These are phyloP conservation scores for Microctenopoma lineatum DNA, from an alignment of 2,797 vertebrate genomes.

Conservation along the genomic window DNA sequence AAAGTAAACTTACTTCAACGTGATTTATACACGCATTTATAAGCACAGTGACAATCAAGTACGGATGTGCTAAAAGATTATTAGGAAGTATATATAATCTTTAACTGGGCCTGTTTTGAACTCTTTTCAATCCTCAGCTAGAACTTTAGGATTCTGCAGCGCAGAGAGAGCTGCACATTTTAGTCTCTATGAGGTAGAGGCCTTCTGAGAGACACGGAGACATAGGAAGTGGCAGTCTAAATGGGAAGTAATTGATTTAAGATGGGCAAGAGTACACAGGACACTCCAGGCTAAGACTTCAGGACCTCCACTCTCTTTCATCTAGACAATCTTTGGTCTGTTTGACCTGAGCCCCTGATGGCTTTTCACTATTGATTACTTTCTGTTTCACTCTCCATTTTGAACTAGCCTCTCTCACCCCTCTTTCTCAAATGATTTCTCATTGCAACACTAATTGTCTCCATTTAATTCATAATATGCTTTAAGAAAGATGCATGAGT, in stretches of 20 bases:
- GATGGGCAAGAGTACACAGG: constrained; percentile 21
- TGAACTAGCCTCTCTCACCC: constrained; percentile 5
- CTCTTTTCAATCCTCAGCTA: no score
- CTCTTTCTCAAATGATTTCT: not conserved
- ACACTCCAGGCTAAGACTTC: constrained; percentile 12
- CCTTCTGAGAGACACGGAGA: constrained; percentile 27
- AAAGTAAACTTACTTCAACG: no score
- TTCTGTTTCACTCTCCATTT: constrained; percentile 16
- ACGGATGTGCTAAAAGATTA: no score
- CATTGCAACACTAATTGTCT: not conserved
- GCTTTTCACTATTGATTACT: constrained; percentile 31
- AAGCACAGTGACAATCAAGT: no score
- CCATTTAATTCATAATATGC: not conserved
- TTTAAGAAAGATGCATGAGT: constrained; percentile 1
- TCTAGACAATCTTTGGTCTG: constrained; percentile 28
- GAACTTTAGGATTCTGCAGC: not conserved
- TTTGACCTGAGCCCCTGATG: constrained; percentile 26
- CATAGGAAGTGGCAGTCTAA: constrained; percentile 34
- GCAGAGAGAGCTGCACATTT: constrained; percentile 35
- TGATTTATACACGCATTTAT: no score
- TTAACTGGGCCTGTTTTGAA: not conserved
- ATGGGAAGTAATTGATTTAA: constrained; percentile 41
- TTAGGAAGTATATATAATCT: no score
- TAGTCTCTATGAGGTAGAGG: constrained; percentile 11
- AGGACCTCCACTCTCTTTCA: constrained; percentile 29